phyloP scores from a whole-genome alignment of 2,888 invertebrate genomes.

The Limnephilus marmoratus region DNA sequence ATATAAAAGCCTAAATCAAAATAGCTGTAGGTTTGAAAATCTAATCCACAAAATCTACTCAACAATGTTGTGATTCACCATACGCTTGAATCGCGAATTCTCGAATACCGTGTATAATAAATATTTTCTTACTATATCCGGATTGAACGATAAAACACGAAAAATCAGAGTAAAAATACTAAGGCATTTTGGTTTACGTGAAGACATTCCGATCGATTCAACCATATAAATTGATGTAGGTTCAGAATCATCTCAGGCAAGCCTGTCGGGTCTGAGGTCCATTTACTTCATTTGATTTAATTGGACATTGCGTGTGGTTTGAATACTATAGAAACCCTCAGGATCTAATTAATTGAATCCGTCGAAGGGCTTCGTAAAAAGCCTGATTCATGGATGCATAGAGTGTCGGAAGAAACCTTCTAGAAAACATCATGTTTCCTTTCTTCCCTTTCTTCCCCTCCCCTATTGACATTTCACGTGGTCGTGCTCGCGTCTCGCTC shows the following conservation, averaged over 20 bases:
- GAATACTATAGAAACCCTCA: not conserved
- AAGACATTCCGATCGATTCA: not conserved
- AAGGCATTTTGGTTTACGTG: not conserved
- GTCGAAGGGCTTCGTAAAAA: not conserved
- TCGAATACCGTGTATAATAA: no score
- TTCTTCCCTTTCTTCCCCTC: not conserved
- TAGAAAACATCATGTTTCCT: not conserved
- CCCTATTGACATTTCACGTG: not conserved
- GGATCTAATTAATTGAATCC: not conserved
- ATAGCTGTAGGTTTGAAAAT: no score
- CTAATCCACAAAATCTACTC: no score
- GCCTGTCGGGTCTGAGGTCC: not conserved
- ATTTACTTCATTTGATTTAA: not conserved
- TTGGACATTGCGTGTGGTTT: not conserved
- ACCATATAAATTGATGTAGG: not conserved
- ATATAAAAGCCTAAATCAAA: no score
- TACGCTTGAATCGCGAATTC: no score
- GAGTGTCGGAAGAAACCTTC: not conserved
- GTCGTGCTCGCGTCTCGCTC: not conserved
- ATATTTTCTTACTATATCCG: not conserved
- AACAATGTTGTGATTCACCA: no score
- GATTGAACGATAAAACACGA: not conserved
- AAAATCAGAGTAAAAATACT: no score
- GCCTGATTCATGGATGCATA: not conserved
- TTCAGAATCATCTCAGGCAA: not conserved